Evolutionary conservation across 2,797 vertebrate species (phyloP), one percentile per base, ranked within the genome.

Genomic region (Cheirogaleus major): DNA sequence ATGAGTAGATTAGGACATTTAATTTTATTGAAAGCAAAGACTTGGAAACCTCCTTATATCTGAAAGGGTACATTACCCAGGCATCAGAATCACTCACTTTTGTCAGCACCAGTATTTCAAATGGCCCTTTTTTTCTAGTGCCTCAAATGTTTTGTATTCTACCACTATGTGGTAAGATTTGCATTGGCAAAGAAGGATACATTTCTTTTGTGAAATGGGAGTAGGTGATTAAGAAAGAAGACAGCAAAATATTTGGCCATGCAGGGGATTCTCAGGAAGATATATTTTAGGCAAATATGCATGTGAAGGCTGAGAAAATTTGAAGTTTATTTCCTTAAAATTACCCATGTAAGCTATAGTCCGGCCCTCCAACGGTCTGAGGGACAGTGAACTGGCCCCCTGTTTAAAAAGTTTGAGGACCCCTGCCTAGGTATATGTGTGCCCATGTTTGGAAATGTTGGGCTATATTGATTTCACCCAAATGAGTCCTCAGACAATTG

Each of bases 241-340:
- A 80, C 2, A 72, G 32, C 59, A 50, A 84, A n/a, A 32, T 80
- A 52, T 92, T 92, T 91, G 95, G 32, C 73, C 50, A 85, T 52
- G 18, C 8, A 70, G n/a, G 27, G 3, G 8, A 75, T 91, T 76
- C 25, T 80, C 59, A 87, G 25, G 41, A 93, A 95, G 52, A 43
- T 30, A 76, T 25, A 84, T 17, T 95, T 94, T 86, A 86, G 85
- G 52, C 38, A 88, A 89, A 93, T 52, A 2, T 50, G 50, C 32
- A 25, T 7, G 18, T 59, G 55, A 96, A 93, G 32, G 50, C 17
- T 76, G 67, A 73, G 30, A 92, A 92, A 43, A 72, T 70, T 41
- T 69, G 79, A 61, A 85, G n/a, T 94, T 55, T 59, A 89, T 96
- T 94, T 95, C 25, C 76, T 91, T 88, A 78, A 93, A 83, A 72